Conservation (phyloP, 2,888 invertebrate species). For the Nebria brevicollis region DNA sequence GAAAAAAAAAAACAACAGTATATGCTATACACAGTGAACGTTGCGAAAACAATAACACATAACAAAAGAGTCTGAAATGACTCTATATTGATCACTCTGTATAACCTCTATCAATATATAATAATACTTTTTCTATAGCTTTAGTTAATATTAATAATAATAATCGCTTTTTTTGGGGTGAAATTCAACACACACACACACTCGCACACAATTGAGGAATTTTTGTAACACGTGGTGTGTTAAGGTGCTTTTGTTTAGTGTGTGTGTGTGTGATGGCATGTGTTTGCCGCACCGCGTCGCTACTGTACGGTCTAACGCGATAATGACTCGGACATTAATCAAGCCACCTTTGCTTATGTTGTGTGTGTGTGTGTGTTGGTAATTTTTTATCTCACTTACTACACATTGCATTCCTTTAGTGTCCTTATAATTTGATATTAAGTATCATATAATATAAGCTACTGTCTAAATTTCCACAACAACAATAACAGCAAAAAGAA, state of each 20-base stretch:
- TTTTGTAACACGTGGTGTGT: background rate
- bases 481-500: background rate
- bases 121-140: background rate
- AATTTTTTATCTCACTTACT: background rate
- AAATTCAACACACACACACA: background rate
- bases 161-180: background rate
- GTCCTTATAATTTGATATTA: background rate
- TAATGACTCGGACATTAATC: slow-evolving; percentile 46
- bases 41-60: background rate
- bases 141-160: background rate
- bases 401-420: background rate
- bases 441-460: background rate
- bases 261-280: background rate
- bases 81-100: background rate
- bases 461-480: background rate
- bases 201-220: background rate
- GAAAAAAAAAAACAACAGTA: background rate
- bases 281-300: slow-evolving; percentile 11
- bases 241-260: background rate
- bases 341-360: slow-evolving; percentile 12
- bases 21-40: background rate
- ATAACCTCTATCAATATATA: background rate
- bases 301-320: slow-evolving; percentile 38
- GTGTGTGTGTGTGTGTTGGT: background rate
- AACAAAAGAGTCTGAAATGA: background rate